Evolutionary conservation across 2,888 invertebrate genomes (phyloP).

Genomic region (Pharmacophagus antenor): DNA sequence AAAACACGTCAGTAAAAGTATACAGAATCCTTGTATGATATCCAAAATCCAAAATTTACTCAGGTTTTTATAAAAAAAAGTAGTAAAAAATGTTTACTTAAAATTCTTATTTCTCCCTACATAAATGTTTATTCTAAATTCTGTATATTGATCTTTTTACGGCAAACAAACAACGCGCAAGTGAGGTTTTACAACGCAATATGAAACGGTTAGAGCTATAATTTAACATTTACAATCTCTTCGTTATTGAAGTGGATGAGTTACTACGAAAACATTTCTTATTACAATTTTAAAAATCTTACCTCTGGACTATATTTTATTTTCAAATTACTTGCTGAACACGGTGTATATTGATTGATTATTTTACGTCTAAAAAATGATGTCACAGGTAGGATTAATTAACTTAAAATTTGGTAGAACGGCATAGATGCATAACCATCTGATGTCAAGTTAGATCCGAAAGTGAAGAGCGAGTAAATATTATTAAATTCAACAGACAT

Average conservation of each 20-base stretch:
- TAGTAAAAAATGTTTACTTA: slow-evolving; percentile 28
- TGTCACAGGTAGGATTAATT: background rate
- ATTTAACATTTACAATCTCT: slow-evolving; percentile 71
- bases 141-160: slow-evolving; percentile 75
- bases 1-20: background rate
- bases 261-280: slow-evolving; percentile 61
- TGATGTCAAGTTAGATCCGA: no score
- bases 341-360: background rate
- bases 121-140: slow-evolving; percentile 57
- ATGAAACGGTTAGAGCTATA: slow-evolving; percentile 76
- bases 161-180: slow-evolving; percentile 76
- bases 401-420: no score
- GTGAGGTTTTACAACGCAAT: slow-evolving; percentile 77
- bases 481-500: no score
- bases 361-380: no score
- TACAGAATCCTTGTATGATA: slow-evolving; percentile 5
- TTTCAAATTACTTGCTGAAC: background rate
- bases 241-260: slow-evolving; percentile 73
- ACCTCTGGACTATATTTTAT: background rate
- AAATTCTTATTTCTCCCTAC: slow-evolving; percentile 33
- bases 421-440: no score
- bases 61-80: slow-evolving; percentile 9
- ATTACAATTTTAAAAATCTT: background rate
- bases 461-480: no score
- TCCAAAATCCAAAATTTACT: slow-evolving; percentile 7